A percentile compares a stretch with the other conserved stretches of the same genome.
Conservation (phyloP, 2,113 vertebrate genomes). For the Setophaga kirtlandii region DNA sequence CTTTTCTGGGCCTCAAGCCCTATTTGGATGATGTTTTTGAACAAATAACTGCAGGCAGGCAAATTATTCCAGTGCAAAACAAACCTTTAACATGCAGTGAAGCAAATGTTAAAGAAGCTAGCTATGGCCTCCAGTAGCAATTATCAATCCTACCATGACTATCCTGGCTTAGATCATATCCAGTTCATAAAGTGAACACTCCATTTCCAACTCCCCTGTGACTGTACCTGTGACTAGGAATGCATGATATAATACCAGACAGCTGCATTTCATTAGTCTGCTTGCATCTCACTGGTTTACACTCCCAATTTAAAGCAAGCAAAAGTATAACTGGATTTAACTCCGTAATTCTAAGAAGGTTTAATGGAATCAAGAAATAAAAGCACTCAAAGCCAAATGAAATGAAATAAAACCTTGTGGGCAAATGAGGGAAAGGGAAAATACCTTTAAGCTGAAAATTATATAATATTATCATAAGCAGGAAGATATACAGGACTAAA, state of each 20-base stretch:
- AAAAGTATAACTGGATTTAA: not conserved
- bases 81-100: constrained; percentile 35
- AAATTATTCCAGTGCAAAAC: constrained; percentile 32
- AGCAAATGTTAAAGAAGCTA: constrained; percentile 15
- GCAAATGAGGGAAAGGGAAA: not conserved
- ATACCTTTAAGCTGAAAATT: not conserved
- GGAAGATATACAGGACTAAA: not conserved
- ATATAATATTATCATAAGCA: not conserved
- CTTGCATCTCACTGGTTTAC: not conserved
- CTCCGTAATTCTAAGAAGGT: not conserved
- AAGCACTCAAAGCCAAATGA: not conserved
- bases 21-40: not conserved
- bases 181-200: not conserved
- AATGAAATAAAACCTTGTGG: not conserved
- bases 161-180: not conserved
- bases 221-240: not conserved
- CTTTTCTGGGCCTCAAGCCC: not conserved
- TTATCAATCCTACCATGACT: constrained; percentile 19
- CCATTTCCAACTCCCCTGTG: not conserved
- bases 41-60: constrained; percentile 50
- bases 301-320: not conserved
- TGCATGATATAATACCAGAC: not conserved
- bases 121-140: constrained; percentile 45
- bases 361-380: constrained; percentile 10
- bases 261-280: not conserved